Evolutionary conservation across 2,797 vertebrate species (phyloP), one percentile per base, ranked within the genome.

Genomic region (Lemur catta): DNA sequence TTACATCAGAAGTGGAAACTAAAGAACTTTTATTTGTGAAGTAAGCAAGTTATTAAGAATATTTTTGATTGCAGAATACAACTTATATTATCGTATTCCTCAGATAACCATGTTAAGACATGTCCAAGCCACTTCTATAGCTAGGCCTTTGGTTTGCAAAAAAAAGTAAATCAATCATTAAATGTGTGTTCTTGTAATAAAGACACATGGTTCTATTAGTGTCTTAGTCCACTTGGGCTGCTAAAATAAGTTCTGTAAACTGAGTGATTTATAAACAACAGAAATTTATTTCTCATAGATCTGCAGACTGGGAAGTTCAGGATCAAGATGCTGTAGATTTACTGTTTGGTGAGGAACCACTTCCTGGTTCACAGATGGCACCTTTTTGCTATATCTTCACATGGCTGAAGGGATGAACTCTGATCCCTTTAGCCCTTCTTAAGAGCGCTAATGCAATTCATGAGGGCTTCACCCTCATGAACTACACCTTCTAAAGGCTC

Each of bases 11-110:
- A 90, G 4, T 35, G 94, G 72, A 48, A 93, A 91, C 85, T 89
- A 63, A 93, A 95, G 84, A 14, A 76, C 10, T 50, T 87, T 93
- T 33, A 84, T 89, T 97, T 43, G 43, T 84, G 79, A 92, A 43
- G 33, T 48, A 80, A 95, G 9, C 26, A 76, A 59, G 2, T 5
- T 95, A 22, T 48, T 67, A 43, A 82, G 85, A 94, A 61, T 81
- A 72, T 52, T 89, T 95, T 84, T 89, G n/a, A 88, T 48, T 92
- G 63, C 74, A 80, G 43, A 81, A 52, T 79, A 57, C 26, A 85
- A 15, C 9, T 80, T 75, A 41, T 15, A 41, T 59, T 71, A 20
- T 87, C 85, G 1, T 90, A 71, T 71, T 69, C 26, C 22, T 92
- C 28, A 69, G 24, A 18, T 63, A 8, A 67, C 10, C 4, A 20